Evolutionary conservation across 2,888 invertebrate genomes (phyloP), one percentile per base, ranked within the genome.

Genomic region (Copidosoma aretas): DNA sequence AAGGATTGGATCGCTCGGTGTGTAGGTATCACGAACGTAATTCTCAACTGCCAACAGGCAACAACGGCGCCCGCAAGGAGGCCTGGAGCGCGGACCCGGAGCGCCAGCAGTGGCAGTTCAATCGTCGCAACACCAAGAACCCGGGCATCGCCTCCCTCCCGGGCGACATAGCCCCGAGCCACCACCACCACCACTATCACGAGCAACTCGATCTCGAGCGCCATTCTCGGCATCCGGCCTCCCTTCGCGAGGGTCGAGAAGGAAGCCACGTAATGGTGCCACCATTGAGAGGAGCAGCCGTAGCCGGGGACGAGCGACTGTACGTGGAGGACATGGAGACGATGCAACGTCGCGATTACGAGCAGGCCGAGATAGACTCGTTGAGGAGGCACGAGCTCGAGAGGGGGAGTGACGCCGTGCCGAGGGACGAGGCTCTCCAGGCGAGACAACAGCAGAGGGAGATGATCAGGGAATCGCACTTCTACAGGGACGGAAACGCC

Each of bases 51-150:
- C 17, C 2, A 4, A 21, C 58, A 58, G 58, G 17, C 41, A 15
- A 41, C 19, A 75, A 74, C 17, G 77, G 76, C 0, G 78, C 78
- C 19, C 79, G 76, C 81, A 89, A 91, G 80, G 93, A 94, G 87
- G 94, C 94, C 41, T 94, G 94, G 94, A 93, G 93, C 78, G 93
- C 93, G 52, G 93, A 93, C 82, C 88, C 90, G 75, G 89, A 89
- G 64, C 77, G 78, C 22, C 76, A 80, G 25, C 89, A 90, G 77
- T 91, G 91, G 91, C 90, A 90, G 78, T 91, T 91, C 81, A 91
- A 91, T 83, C 89, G 90, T 75, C 87, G 90, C 76, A 89, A 89
- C 75, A 85, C 75, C 1, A 77, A 75, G 43, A 78, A 82, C 49
- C 75, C 76, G 15, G 80, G 80, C 0, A 72, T 79, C 39, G 78